Evolutionary conservation across 2,888 invertebrate species (phyloP), one percentile per base, ranked within the genome.

Genomic region (Megamerina dolium): DNA sequence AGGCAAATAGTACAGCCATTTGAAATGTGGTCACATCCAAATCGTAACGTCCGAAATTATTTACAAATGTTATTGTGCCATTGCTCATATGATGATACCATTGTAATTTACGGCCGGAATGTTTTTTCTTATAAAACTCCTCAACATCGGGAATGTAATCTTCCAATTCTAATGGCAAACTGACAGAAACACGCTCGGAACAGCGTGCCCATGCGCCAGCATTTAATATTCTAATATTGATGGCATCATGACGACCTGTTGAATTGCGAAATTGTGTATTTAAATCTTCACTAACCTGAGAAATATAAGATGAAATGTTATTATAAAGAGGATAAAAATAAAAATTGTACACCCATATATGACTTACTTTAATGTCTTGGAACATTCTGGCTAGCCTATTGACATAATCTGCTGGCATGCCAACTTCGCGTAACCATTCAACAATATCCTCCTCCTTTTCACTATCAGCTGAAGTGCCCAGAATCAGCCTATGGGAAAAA

Each of bases 51-150:
- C 95, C 97, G 41, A 89, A 82, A 55, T 85, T 81, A 70, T 94
- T 96, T 1, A 84, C 81, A 75, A 97, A 97, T 18, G 92, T 93
- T 57, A 99, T 93, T 48, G 95, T 95, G 57, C 97, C 99, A 74
- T 97, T 97, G 53, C 96, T 95, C 96, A 97, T 97, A 64, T 97
- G 95, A 74, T 99, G 97, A 73, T 97, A 87, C 99, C 99, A 99
- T 73, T 95, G 94, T 45, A 99, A 75, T 70, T 97, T 97, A 43
- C 99, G 78, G 8, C 99, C 99, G 59, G 88, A 93, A 75, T 99
- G 97, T 72, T 96, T 95, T 63, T 87, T 90, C 70, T 91, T 87
- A 70, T 99, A 99, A 75, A 97, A 97, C 53, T 96, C 95, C 74
- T 99, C 99, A 18, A 99, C 91, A 74, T 99, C 96, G 2, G 97